Evolutionary conservation across 2,797 vertebrate genomes (phyloP), one percentile per base, ranked within the genome.

Genomic region (Hoplostethus atlanticus): DNA sequence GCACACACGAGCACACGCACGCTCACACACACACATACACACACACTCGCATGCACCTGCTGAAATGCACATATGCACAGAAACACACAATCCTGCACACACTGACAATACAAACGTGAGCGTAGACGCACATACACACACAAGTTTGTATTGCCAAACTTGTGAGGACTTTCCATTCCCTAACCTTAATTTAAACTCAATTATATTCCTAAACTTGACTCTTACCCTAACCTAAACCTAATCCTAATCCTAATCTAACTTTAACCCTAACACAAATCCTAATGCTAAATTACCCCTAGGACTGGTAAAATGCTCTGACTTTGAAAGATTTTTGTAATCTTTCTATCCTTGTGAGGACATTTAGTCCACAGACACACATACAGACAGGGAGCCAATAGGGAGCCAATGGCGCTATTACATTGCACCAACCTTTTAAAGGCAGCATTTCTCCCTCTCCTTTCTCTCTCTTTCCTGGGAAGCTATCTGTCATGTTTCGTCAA

Each of bases 401-500:
- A 47, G 72, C 68, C 74, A 81, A 51, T 61, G 15, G 59, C 25
- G 42, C 67, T 44, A 64, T 84, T 17, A 7, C 64, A 73, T 58
- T 71, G 64, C 79, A 72, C 50, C 46, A 66, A 76, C 47, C 58
- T 48, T 58, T 75, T 61, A 50, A n/a, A 70, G 40, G 58, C 68
- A 67, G 34, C 13, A 30, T 69, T 62, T 68, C 36, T 51, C 31
- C 34, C 68, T 60, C 71, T 47, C 31, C 25, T 44, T 50, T 66
- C 16, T 10, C 6, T 77, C 42, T 52, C 25, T 30, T 66, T 84
- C 76, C 75, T 81, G 61, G 28, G 53, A 71, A 71, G 47, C 16
- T 13, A 55, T 68, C 57, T 76, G 61, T 84, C 51, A 77, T 83
- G 71, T 78, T 73, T 46, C 69, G 60, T 58, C 77, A 68, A 57